Evolutionary conservation across 2,888 invertebrate species (phyloP), one percentile per base, ranked within the genome.

Genomic region (Exocentrus adspersus): DNA sequence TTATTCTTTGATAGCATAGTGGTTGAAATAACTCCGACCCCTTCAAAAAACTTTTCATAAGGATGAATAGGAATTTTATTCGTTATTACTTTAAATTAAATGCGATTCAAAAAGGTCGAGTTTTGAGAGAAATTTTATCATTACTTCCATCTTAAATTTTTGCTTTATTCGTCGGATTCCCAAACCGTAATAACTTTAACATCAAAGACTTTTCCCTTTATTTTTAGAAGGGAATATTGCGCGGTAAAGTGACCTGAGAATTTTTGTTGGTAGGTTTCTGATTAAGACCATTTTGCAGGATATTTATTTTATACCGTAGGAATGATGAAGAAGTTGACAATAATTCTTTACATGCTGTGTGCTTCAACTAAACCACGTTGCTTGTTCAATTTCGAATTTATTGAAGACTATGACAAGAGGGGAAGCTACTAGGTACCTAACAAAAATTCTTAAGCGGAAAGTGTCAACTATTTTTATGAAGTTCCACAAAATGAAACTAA

Each of bases 41-140:
- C 42, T 53, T 37, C 24, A 24, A 51, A 66, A 65, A 62, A 59
- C 46, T 62, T 57, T 61, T 56, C 51, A 58, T 54, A 56, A 60
- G 62, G 62, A 62, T 60, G 60, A 62, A 62, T 62, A 37, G 60
- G 60, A 65, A 60, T 65, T 65, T 65, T 59, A 42, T 65, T 65
- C 62, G 42, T 62, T 62, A 62, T 65, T 65, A 62, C 65, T 60
- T 62, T 62, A 52, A 62, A 65, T 62, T 65, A 62, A 62, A 65
- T 51, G 43, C 51, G 60, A 62, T 60, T 57, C 60, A 17, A 41
- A 48, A 43, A 42, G 60, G 51, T 60, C 52, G 51, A 17, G 17
- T 60, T 51, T 46, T 28, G 45, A 60, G 43, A 21, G 41, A 51
- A 51, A 51, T 60, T 17, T 45, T 53, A 52, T 60, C 60, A 52